Evolutionary conservation across 1,140 invertebrate genomes (phyloP), one percentile per base, ranked within the genome.

Genomic region (Ruditapes philippinarum): DNA sequence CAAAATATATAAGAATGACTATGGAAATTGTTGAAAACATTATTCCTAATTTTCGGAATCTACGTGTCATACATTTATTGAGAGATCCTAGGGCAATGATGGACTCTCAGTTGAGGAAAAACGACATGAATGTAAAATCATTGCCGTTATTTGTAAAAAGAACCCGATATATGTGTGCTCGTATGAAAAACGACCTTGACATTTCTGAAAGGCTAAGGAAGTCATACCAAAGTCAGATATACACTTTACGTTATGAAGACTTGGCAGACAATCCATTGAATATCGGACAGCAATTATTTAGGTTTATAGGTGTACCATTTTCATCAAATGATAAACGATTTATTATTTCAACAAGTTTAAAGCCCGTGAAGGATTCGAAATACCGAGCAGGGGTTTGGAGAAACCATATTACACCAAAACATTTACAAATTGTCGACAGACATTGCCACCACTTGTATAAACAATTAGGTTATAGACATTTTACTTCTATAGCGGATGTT

Each of bases 371-470:
- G 22, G 60, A 82, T 82, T n/a, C 62, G 5, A 70, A 62, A 98
- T 85, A 99, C 96, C 95, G 98, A 99, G 73, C 98, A 98, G 90
- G 97, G 97, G 95, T 99, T 98, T 17, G 98, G 98, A 28, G 98
- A 81, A n/a, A 12, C 19, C 86, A 87, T 33, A 78, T 78, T 14
- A 31, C 49, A 36, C n/a, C 40, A 25, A 19, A 60, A n/a, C 70
- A 87, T 62, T 45, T 76, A 68, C 12, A 31, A 14, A 11, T 33
- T n/a, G 38, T 78, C 3, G 40, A 76, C 19, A 40, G 25, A 33
- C 40, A 62, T 11, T 87, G 84, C 78, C 0, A 33, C 19, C 54
- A 78, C 4, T 57, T 87, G 22, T 78, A 76, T 25, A 42, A 42
- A 9, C 5, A 19, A 17, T 31, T 76, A 33, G 51, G 74, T 3